These are phyloP conservation scores for Beaufortia kweichowensis DNA, from an alignment of 2,113 vertebrate genomes.

Conservation along the genomic window DNA sequence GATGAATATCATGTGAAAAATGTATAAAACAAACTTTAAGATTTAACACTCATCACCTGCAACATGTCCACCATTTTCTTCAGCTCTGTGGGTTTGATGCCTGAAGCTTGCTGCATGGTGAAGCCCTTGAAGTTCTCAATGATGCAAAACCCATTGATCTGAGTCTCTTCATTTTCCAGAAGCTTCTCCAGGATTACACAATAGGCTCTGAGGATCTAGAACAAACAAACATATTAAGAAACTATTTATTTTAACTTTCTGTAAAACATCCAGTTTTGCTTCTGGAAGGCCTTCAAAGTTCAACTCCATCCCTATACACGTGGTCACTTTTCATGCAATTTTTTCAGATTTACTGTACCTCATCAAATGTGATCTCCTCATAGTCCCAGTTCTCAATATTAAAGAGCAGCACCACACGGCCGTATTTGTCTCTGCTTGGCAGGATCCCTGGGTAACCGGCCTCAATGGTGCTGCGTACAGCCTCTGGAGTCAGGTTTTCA, in stretches of 20 bases:
- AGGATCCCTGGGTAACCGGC: conserved; percentile 95
- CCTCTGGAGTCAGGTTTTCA: conserved; percentile 86
- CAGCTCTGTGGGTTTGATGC: conserved; percentile 87
- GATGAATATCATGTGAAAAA: background rate
- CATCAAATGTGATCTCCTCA: conserved; percentile 96
- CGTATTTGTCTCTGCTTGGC: conserved; percentile 86
- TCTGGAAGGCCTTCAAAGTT: too few relatives aligned
- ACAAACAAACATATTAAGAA: background rate
- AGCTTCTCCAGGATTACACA: conserved; percentile 96
- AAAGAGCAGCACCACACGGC: conserved; percentile 95
- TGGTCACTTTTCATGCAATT: too few relatives aligned
- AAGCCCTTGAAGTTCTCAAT: conserved; percentile 97
- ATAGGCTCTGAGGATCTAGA: conserved; percentile 93
- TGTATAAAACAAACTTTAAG: background rate
- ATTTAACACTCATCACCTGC: conserved; percentile 75
- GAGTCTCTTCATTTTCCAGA: conserved; percentile 94
- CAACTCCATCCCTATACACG: too few relatives aligned
- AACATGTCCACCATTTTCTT: conserved; percentile 98
- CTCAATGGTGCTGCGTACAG: conserved; percentile 92
- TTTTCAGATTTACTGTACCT: conserved; percentile 73
- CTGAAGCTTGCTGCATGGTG: conserved; percentile 90
- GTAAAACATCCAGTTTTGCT: background rate
- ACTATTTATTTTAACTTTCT: too few relatives aligned
- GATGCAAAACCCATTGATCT: conserved; percentile 98
- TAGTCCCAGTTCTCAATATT: conserved; percentile 98